Evolutionary conservation across 2,113 vertebrate genomes (phyloP).

Genomic region (Promerops cafer): DNA sequence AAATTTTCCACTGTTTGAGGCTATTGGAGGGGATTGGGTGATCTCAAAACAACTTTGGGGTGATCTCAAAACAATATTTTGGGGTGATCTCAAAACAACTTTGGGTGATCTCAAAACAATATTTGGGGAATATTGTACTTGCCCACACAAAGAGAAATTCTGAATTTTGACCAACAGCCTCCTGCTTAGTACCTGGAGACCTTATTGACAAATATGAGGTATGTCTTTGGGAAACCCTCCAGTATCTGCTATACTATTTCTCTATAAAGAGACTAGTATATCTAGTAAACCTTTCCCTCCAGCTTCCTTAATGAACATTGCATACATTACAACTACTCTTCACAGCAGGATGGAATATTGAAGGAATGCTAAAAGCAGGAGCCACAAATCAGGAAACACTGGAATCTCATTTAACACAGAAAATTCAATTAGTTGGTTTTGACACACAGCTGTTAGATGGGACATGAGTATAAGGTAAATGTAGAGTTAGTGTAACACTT

Average conservation of each 20-base stretch:
- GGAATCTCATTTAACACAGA: background rate
- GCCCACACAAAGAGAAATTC: background rate
- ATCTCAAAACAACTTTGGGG: background rate
- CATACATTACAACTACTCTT: background rate
- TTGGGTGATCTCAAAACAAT: accelerated
- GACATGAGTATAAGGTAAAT: background rate
- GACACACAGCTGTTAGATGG: background rate
- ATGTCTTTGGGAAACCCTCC: background rate
- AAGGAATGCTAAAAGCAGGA: background rate
- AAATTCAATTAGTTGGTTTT: background rate
- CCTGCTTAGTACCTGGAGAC: background rate
- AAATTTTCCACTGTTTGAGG: background rate
- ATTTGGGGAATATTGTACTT: background rate
- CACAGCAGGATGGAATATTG: background rate
- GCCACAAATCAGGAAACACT: background rate
- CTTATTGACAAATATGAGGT: background rate
- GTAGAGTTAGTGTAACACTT: background rate
- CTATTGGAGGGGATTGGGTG: accelerated
- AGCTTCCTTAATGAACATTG: background rate
- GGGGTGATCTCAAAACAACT: background rate
- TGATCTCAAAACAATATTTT: background rate
- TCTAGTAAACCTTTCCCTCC: background rate
- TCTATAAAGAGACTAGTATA: background rate
- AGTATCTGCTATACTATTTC: background rate
- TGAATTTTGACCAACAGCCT: background rate